Conservation (phyloP, 2,113 vertebrate species). For the Thymallus thymallus region DNA sequence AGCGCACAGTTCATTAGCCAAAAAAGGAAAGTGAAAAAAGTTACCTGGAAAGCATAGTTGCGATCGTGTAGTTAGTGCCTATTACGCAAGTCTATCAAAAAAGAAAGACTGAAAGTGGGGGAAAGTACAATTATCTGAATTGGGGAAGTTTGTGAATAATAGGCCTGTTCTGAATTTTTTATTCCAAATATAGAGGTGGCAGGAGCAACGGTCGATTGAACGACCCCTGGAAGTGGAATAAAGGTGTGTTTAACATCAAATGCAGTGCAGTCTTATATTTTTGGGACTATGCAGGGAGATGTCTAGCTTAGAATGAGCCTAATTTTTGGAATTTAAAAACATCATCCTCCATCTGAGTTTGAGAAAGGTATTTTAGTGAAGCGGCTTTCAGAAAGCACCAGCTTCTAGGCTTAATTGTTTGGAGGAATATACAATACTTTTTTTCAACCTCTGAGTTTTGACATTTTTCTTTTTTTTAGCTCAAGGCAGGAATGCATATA, state of each 20-base stretch:
- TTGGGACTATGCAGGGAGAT: too few species aligned
- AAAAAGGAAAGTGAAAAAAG: constrained; percentile 65
- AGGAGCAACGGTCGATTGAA: constrained; percentile 28
- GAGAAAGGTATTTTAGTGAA: too few species aligned
- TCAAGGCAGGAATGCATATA: too few species aligned
- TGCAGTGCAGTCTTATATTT: constrained; percentile 5
- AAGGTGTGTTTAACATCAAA: constrained; percentile 53
- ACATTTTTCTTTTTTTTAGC: too few species aligned
- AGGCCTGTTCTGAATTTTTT: constrained; percentile 56
- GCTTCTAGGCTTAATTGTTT: too few species aligned
- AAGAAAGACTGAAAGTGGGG: constrained; percentile 1
- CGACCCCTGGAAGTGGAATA: constrained; percentile 50
- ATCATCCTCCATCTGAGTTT: too few species aligned
- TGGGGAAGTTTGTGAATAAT: constrained; percentile 57
- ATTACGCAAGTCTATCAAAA: constrained; percentile 78
- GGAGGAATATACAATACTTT: too few species aligned
- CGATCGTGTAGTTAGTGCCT: constrained; percentile 64
- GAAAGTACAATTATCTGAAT: constrained; percentile 61
- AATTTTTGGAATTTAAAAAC: too few species aligned
- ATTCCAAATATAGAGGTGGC: constrained; percentile 58
- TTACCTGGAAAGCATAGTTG: constrained; percentile 74
- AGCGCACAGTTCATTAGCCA: constrained; percentile 78
- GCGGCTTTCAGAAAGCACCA: too few species aligned
- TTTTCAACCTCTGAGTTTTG: too few species aligned
- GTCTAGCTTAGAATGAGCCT: too few species aligned